Conservation (phyloP, 1,140 invertebrate genomes). For the Sycophila sp. region DNA sequence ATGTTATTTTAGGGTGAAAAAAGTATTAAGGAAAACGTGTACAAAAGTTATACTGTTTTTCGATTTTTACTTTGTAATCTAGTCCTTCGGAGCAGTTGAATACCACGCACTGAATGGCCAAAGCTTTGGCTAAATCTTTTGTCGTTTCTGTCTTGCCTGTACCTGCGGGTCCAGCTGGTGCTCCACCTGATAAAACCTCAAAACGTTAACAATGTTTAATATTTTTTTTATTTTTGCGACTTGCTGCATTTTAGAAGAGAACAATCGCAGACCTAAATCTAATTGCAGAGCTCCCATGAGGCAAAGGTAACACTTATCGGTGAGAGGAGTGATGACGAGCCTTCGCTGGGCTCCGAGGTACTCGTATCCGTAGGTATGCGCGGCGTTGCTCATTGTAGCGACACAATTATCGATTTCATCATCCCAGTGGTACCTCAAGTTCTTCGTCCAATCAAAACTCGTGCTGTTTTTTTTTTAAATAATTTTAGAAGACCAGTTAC, state of each 20-base stretch:
- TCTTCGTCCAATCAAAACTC: slow-evolving; percentile 90
- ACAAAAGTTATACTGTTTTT: not conserved
- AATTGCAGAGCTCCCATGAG: slow-evolving; percentile 88
- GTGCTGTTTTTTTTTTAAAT: no score
- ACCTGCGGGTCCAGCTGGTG: slow-evolving; percentile 87
- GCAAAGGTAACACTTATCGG: slow-evolving; percentile 88
- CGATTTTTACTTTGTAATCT: slow-evolving; percentile 71
- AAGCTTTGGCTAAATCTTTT: slow-evolving; percentile 88
- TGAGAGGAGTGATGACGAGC: slow-evolving; percentile 83
- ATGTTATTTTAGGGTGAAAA: no score
- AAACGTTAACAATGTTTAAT: no score
- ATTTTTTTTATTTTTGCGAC: no score
- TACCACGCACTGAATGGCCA: slow-evolving; percentile 89
- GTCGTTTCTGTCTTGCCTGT: slow-evolving; percentile 96
- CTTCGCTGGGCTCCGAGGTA: slow-evolving; percentile 88
- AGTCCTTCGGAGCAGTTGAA: slow-evolving; percentile 91
- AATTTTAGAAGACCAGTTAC: no score
- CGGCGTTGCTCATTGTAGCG: slow-evolving; percentile 79
- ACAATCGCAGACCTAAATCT: slow-evolving; percentile 72
- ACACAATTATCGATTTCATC: slow-evolving; percentile 80
- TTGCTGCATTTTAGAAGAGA: no score
- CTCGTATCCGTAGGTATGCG: slow-evolving; percentile 90
- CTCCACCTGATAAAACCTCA: slow-evolving; percentile 81
- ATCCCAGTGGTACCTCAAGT: slow-evolving; percentile 92
- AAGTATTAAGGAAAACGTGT: no score